phyloP scores from a whole-genome alignment of 2,888 invertebrate genomes.

The Tipula lateralis region DNA sequence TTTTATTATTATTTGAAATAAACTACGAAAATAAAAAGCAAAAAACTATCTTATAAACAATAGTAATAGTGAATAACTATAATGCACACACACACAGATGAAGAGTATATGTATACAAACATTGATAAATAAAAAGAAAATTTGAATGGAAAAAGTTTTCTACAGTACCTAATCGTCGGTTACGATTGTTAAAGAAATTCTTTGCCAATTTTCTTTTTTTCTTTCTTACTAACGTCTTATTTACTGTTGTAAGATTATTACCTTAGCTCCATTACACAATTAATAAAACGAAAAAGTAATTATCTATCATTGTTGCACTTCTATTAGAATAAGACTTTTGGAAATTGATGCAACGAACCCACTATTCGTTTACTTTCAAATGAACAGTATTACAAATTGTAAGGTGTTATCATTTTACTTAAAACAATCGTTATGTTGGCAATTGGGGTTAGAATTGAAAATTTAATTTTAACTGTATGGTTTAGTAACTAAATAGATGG shows the following conservation, averaged over 20 bases:
- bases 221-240: neutral
- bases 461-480: too few species aligned
- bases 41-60: neutral
- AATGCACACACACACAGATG: neutral
- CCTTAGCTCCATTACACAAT: neutral
- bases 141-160: neutral
- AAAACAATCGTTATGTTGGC: too few species aligned
- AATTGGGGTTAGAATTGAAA: too few species aligned
- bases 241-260: neutral
- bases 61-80: constrained; percentile 3
- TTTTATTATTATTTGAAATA: constrained; percentile 25
- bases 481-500: too few species aligned
- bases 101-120: neutral
- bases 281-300: neutral
- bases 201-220: neutral
- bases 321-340: too few species aligned
- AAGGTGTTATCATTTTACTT: too few species aligned
- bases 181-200: neutral
- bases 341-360: too few species aligned
- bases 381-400: too few species aligned
- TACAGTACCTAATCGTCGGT: neutral
- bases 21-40: neutral
- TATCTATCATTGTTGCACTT: neutral
- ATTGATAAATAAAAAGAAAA: neutral
- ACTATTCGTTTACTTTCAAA: too few species aligned